A percentile compares a stretch with the other conserved stretches of the same genome.
Evolutionary conservation across 2,113 vertebrate genomes (phyloP).

Genomic region (Pomatorhinus ruficollis): DNA sequence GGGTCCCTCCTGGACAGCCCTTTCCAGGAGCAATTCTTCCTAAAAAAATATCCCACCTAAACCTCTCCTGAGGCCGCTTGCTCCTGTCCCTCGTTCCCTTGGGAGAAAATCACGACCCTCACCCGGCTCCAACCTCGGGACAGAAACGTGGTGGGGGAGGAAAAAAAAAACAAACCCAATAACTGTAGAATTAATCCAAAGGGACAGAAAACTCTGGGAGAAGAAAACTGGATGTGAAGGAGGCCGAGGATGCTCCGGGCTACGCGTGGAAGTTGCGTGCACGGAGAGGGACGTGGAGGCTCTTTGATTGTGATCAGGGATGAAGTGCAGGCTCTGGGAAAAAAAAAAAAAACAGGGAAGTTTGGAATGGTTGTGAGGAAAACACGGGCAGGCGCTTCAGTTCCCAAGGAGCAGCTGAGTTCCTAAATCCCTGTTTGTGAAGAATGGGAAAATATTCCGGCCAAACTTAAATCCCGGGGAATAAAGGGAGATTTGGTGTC

Average conservation of each 20-base stretch:
- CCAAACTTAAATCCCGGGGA: background rate
- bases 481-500: background rate
- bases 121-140: background rate
- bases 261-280: background rate
- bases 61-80: background rate
- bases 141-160: accelerated
- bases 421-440: accelerated
- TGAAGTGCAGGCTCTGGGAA: background rate
- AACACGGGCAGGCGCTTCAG: accelerated
- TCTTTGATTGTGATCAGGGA: background rate
- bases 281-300: accelerated
- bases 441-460: background rate
- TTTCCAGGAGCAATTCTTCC: background rate
- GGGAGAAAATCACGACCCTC: background rate
- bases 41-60: background rate
- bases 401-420: background rate
- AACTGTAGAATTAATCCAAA: background rate
- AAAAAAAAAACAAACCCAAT: too few species aligned
- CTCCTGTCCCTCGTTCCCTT: accelerated
- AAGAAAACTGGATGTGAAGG: constrained; percentile 15
- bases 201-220: background rate
- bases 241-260: background rate
- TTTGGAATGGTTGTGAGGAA: background rate
- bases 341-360: accelerated
- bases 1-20: background rate